These are phyloP conservation scores for Scartelaos histophorus DNA, from an alignment of 2,113 vertebrate genomes.

Conservation along the genomic window DNA sequence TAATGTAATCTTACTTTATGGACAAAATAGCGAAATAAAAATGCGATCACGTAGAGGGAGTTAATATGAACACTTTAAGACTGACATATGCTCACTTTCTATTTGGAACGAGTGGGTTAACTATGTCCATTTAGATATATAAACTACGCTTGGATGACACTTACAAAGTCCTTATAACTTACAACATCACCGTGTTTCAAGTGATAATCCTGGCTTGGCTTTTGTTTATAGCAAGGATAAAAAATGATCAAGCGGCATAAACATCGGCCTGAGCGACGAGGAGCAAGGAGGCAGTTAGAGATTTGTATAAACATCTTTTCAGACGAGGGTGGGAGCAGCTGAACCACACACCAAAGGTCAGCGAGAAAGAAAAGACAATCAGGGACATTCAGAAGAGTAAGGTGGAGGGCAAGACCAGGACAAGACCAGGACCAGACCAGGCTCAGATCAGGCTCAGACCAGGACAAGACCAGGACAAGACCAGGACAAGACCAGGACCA, in stretches of 20 bases:
- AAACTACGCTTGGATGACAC: background rate
- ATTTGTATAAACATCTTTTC: constrained; percentile 63
- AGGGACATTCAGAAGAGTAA: background rate
- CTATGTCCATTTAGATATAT: too few species aligned
- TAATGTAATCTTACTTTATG: too few species aligned
- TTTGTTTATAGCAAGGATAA: constrained; percentile 58
- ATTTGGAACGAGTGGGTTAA: too few species aligned
- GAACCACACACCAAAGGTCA: constrained; percentile 34
- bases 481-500: too few species aligned
- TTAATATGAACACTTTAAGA: too few species aligned
- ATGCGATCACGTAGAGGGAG: too few species aligned
- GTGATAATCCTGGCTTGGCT: constrained; percentile 25
- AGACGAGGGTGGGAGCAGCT: constrained; percentile 31
- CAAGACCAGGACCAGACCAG: too few species aligned
- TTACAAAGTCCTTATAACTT: constrained; percentile 26
- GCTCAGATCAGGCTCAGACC: too few species aligned
- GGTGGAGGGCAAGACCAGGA: too few species aligned
- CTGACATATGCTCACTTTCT: too few species aligned
- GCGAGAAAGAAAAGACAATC: background rate
- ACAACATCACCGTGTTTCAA: background rate
- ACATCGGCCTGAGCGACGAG: constrained; percentile 53
- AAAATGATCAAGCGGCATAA: constrained; percentile 54
- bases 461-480: too few species aligned
- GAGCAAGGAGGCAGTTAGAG: constrained; percentile 48
- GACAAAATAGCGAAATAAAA: too few species aligned